These are phyloP conservation scores for Drosophila meridionalis DNA, from an alignment of 2,888 invertebrate species.

Conservation along the genomic window DNA sequence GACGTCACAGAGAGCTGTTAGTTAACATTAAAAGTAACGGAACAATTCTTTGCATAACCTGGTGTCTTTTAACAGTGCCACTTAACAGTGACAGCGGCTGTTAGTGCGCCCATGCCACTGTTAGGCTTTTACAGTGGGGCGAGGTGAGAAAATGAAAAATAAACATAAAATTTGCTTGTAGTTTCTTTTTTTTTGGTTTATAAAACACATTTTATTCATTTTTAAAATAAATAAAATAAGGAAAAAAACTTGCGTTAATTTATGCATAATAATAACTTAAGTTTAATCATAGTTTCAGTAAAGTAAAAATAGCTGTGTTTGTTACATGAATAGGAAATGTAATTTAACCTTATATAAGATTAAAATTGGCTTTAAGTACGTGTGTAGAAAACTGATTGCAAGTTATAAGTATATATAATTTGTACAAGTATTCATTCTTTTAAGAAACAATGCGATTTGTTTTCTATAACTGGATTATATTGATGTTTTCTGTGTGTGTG, in stretches of 20 bases:
- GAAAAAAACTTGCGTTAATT: slow-evolving; percentile 37
- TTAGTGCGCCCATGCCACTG: slow-evolving; percentile 16
- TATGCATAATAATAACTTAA: slow-evolving; percentile 48
- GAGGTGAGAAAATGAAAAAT: slow-evolving; percentile 13
- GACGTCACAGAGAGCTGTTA: no score
- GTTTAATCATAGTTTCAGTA: slow-evolving; percentile 32
- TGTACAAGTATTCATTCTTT: slow-evolving; percentile 35
- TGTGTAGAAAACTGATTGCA: slow-evolving; percentile 15
- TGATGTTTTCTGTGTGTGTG: not conserved
- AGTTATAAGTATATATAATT: slow-evolving; percentile 16
- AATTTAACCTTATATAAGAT: slow-evolving; percentile 14
- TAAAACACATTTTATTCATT: slow-evolving; percentile 73
- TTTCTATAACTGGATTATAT: not conserved
- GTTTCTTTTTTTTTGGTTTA: slow-evolving; percentile 41
- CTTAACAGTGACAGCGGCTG: slow-evolving; percentile 23
- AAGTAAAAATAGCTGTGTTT: slow-evolving; percentile 17
- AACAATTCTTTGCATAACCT: no score
- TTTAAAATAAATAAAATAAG: slow-evolving; percentile 74
- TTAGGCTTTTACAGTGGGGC: slow-evolving; percentile 6
- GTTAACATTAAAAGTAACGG: no score
- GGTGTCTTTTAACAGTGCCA: no score
- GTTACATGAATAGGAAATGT: slow-evolving; percentile 40
- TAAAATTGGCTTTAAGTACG: slow-evolving; percentile 35
- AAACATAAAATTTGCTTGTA: slow-evolving; percentile 48
- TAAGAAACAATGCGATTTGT: not conserved